These are phyloP conservation scores for Embiotoca jacksoni DNA, from an alignment of 2,113 vertebrate genomes.

Conservation along the genomic window DNA sequence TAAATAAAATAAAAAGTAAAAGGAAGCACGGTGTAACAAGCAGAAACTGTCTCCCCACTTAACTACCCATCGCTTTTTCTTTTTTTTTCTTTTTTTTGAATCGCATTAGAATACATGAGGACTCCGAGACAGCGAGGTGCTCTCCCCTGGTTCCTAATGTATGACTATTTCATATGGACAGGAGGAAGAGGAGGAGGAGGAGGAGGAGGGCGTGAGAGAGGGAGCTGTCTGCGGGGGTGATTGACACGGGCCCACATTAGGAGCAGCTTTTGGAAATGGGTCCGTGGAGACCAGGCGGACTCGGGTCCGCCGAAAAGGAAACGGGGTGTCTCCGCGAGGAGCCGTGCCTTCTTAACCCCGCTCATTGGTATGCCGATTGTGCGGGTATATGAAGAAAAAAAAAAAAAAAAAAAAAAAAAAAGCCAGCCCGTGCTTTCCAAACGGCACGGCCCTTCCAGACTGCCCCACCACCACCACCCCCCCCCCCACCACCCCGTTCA, in stretches of 20 bases:
- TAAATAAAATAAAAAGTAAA: not conserved
- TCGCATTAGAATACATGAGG: slow-evolving; percentile 80
- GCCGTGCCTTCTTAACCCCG: slow-evolving; percentile 97
- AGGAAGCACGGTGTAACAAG: slow-evolving; percentile 39
- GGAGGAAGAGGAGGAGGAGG: slow-evolving; percentile 42
- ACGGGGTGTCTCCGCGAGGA: slow-evolving; percentile 89
- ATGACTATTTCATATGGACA: slow-evolving; percentile 96
- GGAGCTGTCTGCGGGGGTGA: slow-evolving; percentile 92
- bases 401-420: too few species aligned
- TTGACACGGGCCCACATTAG: slow-evolving; percentile 97
- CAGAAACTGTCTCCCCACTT: slow-evolving; percentile 53
- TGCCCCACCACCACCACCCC: slow-evolving; percentile 64
- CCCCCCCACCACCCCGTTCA: slow-evolving; percentile 73
- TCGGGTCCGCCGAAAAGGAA: slow-evolving; percentile 87
- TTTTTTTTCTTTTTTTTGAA: slow-evolving; percentile 41
- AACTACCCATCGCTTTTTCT: slow-evolving; percentile 60
- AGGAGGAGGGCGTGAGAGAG: not conserved
- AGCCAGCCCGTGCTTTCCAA: slow-evolving; percentile 91
- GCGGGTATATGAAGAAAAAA: slow-evolving; percentile 71
- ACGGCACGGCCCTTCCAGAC: slow-evolving; percentile 69
- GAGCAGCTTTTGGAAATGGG: slow-evolving; percentile 97
- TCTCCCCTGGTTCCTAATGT: slow-evolving; percentile 92
- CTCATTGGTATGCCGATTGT: slow-evolving; percentile 99
- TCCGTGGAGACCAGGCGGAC: slow-evolving; percentile 92
- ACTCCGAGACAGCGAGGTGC: slow-evolving; percentile 67